Conservation (phyloP, 2,797 vertebrate genomes). For the Otus scops region DNA sequence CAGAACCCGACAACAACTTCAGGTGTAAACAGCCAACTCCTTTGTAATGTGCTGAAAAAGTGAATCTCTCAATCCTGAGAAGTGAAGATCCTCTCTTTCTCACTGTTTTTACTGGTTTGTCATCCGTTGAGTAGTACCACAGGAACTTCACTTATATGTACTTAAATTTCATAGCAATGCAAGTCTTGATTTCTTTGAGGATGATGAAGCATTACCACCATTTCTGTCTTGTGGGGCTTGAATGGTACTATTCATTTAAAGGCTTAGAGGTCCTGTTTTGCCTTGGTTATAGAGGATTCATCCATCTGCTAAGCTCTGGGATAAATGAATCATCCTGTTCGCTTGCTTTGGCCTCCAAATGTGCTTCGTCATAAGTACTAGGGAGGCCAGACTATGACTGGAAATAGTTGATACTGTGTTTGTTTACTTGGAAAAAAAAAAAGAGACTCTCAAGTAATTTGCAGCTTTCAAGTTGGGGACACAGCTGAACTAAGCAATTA, state of each 20-base stretch:
- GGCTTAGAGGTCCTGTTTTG: not conserved
- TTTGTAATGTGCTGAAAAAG: not conserved
- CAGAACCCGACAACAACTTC: not conserved
- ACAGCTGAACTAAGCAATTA: not conserved
- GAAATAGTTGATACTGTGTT: not conserved
- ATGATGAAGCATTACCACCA: not conserved
- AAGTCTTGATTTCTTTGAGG: not conserved
- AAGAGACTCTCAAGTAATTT: not conserved
- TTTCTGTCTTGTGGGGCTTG: not conserved
- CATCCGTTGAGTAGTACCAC: not conserved
- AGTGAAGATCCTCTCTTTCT: not conserved
- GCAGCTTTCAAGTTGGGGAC: not conserved
- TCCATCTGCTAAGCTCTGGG: not conserved
- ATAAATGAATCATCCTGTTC: constrained; percentile 37
- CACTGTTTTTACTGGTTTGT: not conserved
- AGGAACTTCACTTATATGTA: not conserved
- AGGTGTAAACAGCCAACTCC: not conserved
- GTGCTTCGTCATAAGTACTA: not conserved
- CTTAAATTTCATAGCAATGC: not conserved
- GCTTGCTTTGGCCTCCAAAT: constrained; percentile 42
- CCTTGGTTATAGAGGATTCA: not conserved
- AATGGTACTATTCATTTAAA: rapidly evolving
- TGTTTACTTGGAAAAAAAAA: not conserved
- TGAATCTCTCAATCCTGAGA: not conserved
- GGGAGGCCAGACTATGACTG: not conserved